These are phyloP conservation scores for Tenthredo mesomela DNA, from an alignment of 2,888 invertebrate genomes.

Conservation along the genomic window DNA sequence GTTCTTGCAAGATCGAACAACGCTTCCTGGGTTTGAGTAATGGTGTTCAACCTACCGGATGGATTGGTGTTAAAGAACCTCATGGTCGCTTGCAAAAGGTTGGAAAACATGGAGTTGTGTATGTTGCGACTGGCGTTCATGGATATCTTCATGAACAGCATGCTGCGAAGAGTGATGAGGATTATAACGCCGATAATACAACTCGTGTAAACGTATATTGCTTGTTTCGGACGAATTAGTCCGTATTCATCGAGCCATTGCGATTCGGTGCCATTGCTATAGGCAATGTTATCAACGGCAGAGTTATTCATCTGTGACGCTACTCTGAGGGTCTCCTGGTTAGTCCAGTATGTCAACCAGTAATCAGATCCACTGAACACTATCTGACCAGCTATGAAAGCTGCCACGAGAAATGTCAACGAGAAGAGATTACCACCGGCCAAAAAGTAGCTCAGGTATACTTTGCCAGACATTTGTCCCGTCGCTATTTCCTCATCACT, in stretches of 20 bases:
- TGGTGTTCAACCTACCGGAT: constrained; percentile 79
- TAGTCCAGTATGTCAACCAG: constrained; percentile 86
- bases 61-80: constrained; percentile 93
- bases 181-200: constrained; percentile 72
- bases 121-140: constrained; percentile 88
- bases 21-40: neutral
- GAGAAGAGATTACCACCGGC: constrained; percentile 81
- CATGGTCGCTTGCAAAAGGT: constrained; percentile 88
- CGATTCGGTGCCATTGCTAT: neutral
- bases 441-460: constrained; percentile 78
- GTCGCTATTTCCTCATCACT: constrained; percentile 76
- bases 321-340: constrained; percentile 61
- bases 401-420: constrained; percentile 78
- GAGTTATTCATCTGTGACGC: neutral
- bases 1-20: neutral
- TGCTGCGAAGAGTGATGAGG: constrained; percentile 79
- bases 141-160: constrained; percentile 87
- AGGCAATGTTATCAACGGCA: neutral
- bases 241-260: constrained; percentile 62
- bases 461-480: constrained; percentile 75
- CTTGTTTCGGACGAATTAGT: constrained; percentile 62
- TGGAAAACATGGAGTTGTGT: constrained; percentile 92
- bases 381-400: constrained; percentile 82
- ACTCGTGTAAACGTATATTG: constrained; percentile 75
- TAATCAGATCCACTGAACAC: constrained; percentile 86